Evolutionary conservation across 2,797 vertebrate genomes (phyloP).

Genomic region (Antrozous pallidus): DNA sequence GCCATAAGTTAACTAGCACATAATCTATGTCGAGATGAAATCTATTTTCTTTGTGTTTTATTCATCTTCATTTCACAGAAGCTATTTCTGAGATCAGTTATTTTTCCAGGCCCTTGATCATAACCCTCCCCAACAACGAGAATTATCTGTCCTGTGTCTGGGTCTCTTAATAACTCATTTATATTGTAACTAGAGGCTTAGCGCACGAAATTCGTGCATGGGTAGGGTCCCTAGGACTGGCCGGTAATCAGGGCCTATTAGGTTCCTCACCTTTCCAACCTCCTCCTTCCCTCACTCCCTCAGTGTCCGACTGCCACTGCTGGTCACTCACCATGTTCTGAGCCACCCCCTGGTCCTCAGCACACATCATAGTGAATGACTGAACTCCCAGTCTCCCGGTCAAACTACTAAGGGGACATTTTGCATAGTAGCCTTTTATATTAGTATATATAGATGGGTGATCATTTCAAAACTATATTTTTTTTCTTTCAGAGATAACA

Average conservation of each 20-base stretch:
- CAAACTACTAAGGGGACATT: too few relatives aligned
- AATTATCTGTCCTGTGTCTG: not conserved
- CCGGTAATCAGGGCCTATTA: too few relatives aligned
- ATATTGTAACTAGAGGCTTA: not conserved
- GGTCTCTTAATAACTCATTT: not conserved
- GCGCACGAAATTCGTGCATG: too few relatives aligned
- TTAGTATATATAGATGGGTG: not conserved
- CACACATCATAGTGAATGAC: too few relatives aligned
- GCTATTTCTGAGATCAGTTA: not conserved
- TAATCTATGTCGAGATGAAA: not conserved
- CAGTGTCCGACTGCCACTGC: too few relatives aligned
- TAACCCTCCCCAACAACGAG: not conserved
- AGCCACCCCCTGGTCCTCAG: too few relatives aligned
- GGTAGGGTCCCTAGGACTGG: too few relatives aligned
- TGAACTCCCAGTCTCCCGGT: too few relatives aligned
- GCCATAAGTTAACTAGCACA: conserved; percentile 1
- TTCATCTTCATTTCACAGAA: conserved; percentile 3
- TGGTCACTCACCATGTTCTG: too few relatives aligned
- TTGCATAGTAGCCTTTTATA: too few relatives aligned
- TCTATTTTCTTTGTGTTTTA: not conserved
- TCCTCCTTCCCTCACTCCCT: too few relatives aligned
- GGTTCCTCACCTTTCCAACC: too few relatives aligned
- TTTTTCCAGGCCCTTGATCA: not conserved
- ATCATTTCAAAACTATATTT: not conserved
- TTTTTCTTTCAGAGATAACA: not conserved